Evolutionary conservation across 2,113 vertebrate species (phyloP).

Genomic region (Clarias batrachus): DNA sequence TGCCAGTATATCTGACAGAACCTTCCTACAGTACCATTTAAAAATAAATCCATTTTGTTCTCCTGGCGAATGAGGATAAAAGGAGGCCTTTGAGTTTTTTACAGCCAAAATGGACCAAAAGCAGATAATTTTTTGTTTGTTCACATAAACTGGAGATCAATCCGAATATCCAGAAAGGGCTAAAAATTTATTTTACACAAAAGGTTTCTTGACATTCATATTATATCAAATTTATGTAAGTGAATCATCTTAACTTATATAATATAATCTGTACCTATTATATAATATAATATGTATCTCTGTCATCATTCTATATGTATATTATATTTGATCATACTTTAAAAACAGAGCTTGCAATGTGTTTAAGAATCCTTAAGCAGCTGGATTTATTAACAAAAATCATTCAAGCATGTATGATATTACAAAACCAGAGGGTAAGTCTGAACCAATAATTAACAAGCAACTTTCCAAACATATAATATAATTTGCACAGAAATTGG

Average conservation of each 20-base stretch:
- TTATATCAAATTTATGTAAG: too few species aligned
- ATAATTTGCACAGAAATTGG: not conserved
- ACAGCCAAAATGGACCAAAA: too few species aligned
- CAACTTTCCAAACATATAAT: not conserved
- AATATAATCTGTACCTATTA: not conserved
- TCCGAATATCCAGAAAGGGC: too few species aligned
- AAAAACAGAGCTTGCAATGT: not conserved
- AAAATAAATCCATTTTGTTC: too few species aligned
- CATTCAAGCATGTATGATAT: not conserved
- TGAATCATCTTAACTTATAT: not conserved
- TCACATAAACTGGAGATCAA: too few species aligned
- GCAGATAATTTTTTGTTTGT: too few species aligned
- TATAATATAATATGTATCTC: not conserved
- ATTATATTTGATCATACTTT: not conserved
- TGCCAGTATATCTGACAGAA: too few species aligned
- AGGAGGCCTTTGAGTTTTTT: too few species aligned
- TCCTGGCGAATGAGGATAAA: too few species aligned
- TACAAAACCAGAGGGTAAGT: not conserved
- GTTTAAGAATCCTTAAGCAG: not conserved
- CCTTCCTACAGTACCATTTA: too few species aligned
- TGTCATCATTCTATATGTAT: not conserved
- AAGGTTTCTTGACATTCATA: not conserved
- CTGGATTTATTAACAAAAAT: not conserved
- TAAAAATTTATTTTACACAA: too few species aligned
- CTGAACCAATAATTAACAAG: not conserved